Evolutionary conservation across 2,888 invertebrate genomes (phyloP), one percentile per base, ranked within the genome.

Genomic region (Heliconius ethilla): DNA sequence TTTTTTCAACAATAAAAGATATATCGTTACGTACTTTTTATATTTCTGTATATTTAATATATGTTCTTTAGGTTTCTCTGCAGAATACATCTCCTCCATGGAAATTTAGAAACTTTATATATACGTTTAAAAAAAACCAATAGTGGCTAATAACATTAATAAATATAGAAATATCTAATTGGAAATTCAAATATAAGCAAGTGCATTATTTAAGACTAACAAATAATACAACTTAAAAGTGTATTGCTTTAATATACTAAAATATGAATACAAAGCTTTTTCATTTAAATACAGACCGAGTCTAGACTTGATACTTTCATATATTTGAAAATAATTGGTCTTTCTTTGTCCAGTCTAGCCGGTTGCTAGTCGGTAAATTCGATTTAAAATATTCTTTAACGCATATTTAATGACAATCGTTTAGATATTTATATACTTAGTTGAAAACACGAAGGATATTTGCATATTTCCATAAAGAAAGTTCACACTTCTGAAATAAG

Each of bases 251-350:
- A 22, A n/a, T 13, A 67, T n/a, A n/a, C 51, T 37, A n/a, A 37
- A 37, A 67, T 37, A 67, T 67, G 22, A 33, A 33, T 33, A 66
- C 66, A 67, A 73, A 69, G 25, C 40, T 69, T 45, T 67, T 69
- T 27, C 15, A 69, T 67, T 67, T 13, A n/a, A 40, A 67, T 67
- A 40, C 67, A 67, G 6, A 40, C 18, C 13, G 40, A 69, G 69
- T 69, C 69, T 69, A 69, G 69, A 69, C 69, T 69, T 40, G n/a
- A 40, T 37, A 6, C 40, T 69, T 45, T 69, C 45, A 69, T 69
- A 40, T 40, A 69, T 45, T 40, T 40, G 1, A 69, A 69, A 69
- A 69, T 69, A 69, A 69, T 69, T 45, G 69, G 37, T 37, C 40
- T 40, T 13, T 37, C 40, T 69, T n/a, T 40, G 40, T 69, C 25